These are phyloP conservation scores for Neopipo cinnamomea DNA, from an alignment of 2,113 vertebrate genomes.

Conservation along the genomic window DNA sequence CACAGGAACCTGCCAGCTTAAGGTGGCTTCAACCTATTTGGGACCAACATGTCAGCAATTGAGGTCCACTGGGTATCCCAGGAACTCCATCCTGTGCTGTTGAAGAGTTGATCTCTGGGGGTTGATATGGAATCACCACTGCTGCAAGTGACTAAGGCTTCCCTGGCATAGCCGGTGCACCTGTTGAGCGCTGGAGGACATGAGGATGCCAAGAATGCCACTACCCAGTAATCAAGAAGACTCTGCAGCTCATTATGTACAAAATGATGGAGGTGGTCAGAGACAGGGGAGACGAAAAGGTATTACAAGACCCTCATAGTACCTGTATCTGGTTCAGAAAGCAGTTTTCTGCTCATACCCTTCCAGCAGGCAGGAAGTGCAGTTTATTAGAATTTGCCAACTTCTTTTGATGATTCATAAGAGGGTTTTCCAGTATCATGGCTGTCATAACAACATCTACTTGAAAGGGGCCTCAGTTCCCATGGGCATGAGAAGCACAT, in stretches of 20 bases:
- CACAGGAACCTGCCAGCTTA: neutral
- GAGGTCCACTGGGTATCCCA: neutral
- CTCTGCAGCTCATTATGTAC: neutral
- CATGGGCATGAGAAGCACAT: rapidly evolving
- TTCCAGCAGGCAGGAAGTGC: neutral
- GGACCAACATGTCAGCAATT: neutral
- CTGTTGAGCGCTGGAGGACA: neutral
- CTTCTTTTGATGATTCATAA: neutral
- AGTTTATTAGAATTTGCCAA: neutral
- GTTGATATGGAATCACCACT: neutral
- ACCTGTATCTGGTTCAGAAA: neutral
- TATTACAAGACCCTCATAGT: neutral
- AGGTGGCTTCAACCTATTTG: neutral
- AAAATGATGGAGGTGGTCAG: neutral
- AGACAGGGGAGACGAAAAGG: neutral
- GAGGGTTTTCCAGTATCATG: neutral
- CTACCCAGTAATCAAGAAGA: neutral
- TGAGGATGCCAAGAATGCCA: neutral
- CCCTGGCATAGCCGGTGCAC: neutral
- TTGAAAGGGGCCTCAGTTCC: neutral
- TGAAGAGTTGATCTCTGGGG: neutral
- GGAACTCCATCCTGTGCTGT: neutral
- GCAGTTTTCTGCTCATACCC: neutral
- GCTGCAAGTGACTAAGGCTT: neutral
- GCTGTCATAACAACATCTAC: neutral